A percentile compares a stretch with the other conserved stretches of the same genome.
These are phyloP conservation scores for Tragulus kanchil DNA, from an alignment of 2,113 vertebrate genomes.

Conservation along the genomic window DNA sequence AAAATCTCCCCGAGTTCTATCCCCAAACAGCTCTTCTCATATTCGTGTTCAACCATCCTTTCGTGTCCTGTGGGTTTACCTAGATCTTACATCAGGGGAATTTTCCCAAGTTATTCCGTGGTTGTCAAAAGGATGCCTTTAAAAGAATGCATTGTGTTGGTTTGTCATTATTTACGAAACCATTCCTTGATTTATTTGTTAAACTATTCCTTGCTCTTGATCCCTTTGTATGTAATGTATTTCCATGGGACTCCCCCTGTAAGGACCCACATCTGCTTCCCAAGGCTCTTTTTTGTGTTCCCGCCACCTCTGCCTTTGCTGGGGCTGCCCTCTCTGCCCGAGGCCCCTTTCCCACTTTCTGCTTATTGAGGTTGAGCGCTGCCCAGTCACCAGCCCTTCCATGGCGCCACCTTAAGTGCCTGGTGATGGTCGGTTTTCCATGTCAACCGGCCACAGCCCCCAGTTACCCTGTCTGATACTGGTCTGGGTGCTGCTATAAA, in stretches of 20 bases:
- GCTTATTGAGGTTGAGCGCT: background rate
- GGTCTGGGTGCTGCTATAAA: background rate
- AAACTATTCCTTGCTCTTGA: background rate
- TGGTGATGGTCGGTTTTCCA: accelerated
- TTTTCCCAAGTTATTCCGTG: background rate
- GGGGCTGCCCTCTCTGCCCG: background rate
- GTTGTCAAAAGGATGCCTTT: background rate
- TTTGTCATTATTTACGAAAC: background rate
- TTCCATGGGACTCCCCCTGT: background rate
- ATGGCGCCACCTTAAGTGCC: too few relatives aligned
- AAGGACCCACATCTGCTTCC: background rate
- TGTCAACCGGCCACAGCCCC: accelerated
- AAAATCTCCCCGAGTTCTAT: background rate
- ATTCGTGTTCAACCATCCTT: background rate
- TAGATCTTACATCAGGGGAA: accelerated
- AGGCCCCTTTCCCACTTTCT: too few relatives aligned
- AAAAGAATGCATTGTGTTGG: background rate
- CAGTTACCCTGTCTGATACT: accelerated
- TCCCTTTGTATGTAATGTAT: background rate
- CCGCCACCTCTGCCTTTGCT: background rate
- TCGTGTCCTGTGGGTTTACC: background rate
- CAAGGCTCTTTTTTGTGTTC: background rate
- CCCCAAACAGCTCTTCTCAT: background rate
- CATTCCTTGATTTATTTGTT: background rate
- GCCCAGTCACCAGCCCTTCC: background rate